Evolutionary conservation across 2,797 vertebrate genomes (phyloP), one percentile per base, ranked within the genome.

Genomic region (Hoplostethus mediterraneus): DNA sequence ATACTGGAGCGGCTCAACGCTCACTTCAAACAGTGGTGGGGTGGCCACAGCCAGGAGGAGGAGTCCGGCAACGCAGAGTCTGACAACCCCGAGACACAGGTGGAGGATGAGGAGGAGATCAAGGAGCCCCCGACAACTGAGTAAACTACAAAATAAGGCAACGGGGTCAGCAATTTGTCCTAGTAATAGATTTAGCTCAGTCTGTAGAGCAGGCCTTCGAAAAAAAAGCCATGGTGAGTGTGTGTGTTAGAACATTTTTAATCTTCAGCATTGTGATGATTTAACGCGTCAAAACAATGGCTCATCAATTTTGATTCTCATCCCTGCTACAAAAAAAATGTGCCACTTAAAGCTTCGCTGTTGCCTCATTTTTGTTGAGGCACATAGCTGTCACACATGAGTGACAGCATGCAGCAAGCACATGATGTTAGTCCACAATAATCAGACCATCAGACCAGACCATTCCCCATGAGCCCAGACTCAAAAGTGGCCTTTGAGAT

Each of bases 1-100:
- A 90, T 96, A 74, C 88, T 97, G 69, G 96, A 98, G 89, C 91
- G 85, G 2, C 87, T 95, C 63, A 93, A 91, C 74, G 63, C 30
- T 17, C 60, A 85, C 63, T 48, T 88, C 6, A 94, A 90, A 45
- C 60, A 49, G 57, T 53, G 36, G 13, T 80, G 77, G 57, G 3
- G 3, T 0, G 2, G 73, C 0, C 0, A 6, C 1, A 48, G 21
- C 13, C 8, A 21, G 14, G 65, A 69, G 13, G 67, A 73, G 0
- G 36, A 60, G 51, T 13, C 85, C 0, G 59, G 13, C 11, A 16
- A 16, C 0, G 14, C 42, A 11, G 78, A 69, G 3, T 14, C 14
- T 0, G 60, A 64, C 40, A 81, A n/a, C 49, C 73, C 77, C 0
- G 74, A 89, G 5, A 82, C 81, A 1, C 80, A 84, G 45, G 36